Base-by-base conservation (phyloP, 2,113 vertebrate genomes). In the Prunella himalayana region DNA sequence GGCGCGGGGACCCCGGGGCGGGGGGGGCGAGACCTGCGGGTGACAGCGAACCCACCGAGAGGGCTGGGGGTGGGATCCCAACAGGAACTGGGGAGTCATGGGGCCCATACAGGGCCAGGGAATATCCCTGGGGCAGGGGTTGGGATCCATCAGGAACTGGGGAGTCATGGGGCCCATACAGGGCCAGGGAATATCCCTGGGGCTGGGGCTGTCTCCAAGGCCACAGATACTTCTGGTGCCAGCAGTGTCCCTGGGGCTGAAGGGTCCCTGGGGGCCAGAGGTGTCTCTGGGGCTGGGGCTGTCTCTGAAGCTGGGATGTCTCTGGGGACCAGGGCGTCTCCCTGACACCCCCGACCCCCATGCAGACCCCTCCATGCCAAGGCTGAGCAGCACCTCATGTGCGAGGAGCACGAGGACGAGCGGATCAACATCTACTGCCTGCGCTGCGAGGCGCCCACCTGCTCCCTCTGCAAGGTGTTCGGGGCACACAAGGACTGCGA, bases 401-500 rank as follows among this genome's bases (percentile, higher is more conserved):
- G 99, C 87, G 98, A 99, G 60, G 99, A 99, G 56, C 99, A 99
- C 0, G 99, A 99, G 89, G 99, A 99, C 0, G 99, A 99, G 98
- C 98, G 97, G 56, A 99, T 99, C 98, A 99, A 99, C 97, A 99
- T 99, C 97, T 99, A 99, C 41, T 8, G 5, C 39, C 82, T 99
- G 99, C 22, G 70, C 95, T 99, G 99, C 11, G 96, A 98, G 63
- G 98, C 98, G 59, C 99, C 99, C 78, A 99, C 99, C 35, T 99
- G 99, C 95, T 99, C 99, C 84, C 97, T 99, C 97, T 99, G 99
- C 97, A 99, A 99, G 93, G 99, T 99, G 53, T 99, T 99, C 4
- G 99, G 99, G 30, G 98, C 96, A 3, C 99, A 99, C 97, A 99
- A 99, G 96, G 99, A 99, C 95, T 99, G 99, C 0, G 99, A 99